phyloP scores from a whole-genome alignment of 2,888 invertebrate genomes.

The Melipona bicolor region DNA sequence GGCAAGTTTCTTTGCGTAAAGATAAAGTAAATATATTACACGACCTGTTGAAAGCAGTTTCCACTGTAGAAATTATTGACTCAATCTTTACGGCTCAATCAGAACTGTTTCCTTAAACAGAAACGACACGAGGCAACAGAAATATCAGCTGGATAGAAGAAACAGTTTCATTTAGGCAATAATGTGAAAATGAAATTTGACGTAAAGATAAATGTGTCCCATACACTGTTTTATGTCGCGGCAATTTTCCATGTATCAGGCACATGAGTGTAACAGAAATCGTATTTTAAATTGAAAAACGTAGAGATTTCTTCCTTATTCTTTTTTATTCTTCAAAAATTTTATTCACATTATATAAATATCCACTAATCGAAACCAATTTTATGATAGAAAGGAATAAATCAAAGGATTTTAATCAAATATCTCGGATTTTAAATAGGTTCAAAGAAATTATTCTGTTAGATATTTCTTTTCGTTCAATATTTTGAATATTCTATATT shows the following conservation, averaged over 20 bases:
- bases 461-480: neutral
- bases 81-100: no score
- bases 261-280: neutral
- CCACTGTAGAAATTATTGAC: neutral
- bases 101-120: conserved; percentile 1
- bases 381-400: no score
- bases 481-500: no score
- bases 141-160: neutral
- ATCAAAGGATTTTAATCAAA: neutral
- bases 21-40: conserved; percentile 1
- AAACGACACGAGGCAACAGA: neutral
- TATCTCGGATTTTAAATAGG: neutral
- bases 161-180: neutral
- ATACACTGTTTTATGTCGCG: neutral
- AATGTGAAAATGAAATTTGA: conserved; percentile 7
- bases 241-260: neutral
- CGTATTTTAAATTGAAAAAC: neutral
- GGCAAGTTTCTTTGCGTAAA: neutral
- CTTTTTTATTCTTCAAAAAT: neutral
- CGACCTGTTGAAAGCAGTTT: conserved; percentile 29
- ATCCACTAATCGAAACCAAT: neutral
- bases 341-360: neutral
- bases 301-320: neutral
- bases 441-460: neutral
- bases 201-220: neutral